phyloP scores from a whole-genome alignment of 2,888 invertebrate species.

The Orchesellides sinensis region DNA sequence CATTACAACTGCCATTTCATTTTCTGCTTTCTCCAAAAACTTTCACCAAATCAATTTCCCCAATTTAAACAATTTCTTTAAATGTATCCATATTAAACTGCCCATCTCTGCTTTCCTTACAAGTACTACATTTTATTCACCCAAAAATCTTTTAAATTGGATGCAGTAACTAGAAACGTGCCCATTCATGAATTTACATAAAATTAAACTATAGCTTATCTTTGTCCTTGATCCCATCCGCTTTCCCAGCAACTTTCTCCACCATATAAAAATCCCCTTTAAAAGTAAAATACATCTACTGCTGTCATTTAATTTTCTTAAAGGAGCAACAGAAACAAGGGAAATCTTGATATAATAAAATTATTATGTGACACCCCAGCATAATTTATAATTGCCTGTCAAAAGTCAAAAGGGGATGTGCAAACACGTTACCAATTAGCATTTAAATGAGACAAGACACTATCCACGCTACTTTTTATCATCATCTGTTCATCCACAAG shows the following conservation, averaged over 20 bases:
- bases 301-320: too few species aligned
- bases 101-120: too few species aligned
- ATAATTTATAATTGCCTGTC: slow-evolving; percentile 59
- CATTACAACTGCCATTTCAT: too few species aligned
- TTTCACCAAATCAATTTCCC: too few species aligned
- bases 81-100: too few species aligned
- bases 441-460: slow-evolving; percentile 60
- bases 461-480: too few species aligned
- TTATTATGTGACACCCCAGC: slow-evolving; percentile 1
- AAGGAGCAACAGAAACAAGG: too few species aligned
- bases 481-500: too few species aligned
- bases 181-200: slow-evolving; percentile 42
- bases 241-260: background rate
- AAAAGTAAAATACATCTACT: too few species aligned
- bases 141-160: too few species aligned
- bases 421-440: slow-evolving; percentile 52
- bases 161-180: background rate
- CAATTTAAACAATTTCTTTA: too few species aligned
- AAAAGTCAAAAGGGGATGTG: slow-evolving; percentile 29
- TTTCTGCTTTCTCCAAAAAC: background rate
- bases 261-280: background rate
- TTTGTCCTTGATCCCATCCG: slow-evolving; percentile 26
- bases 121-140: too few species aligned
- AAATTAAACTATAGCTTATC: slow-evolving; percentile 26
- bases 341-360: slow-evolving; percentile 1